A percentile compares a stretch with the other conserved stretches of the same genome.
Evolutionary conservation across 37 sponge, comb jelly and placozoan genomes (phyloP).

Genomic region (Ianthella basta): DNA sequence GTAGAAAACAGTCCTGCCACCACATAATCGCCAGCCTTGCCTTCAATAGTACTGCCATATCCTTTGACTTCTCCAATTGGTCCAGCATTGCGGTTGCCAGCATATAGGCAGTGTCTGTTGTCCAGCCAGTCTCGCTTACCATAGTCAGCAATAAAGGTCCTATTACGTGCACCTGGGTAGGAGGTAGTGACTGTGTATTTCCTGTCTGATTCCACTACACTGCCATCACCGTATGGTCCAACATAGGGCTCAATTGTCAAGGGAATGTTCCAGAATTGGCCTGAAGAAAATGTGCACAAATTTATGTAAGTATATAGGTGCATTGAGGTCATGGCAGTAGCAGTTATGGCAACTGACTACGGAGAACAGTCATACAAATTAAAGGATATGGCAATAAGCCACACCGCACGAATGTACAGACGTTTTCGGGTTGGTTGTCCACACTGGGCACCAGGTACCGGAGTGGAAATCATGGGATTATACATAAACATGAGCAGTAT

Average conservation of each 20-base stretch:
- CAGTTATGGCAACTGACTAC: too few relatives aligned
- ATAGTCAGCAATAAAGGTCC: constrained; percentile 59
- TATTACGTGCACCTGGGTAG: not conserved
- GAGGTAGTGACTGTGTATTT: constrained; percentile 52
- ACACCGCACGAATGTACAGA: too few relatives aligned
- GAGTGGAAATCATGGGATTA: too few relatives aligned
- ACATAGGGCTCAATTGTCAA: constrained; percentile 39
- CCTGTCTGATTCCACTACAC: not conserved
- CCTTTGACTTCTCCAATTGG: not conserved
- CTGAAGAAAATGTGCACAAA: constrained; percentile 32
- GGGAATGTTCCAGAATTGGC: constrained; percentile 84
- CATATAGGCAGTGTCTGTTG: constrained; percentile 58
- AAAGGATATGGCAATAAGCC: too few relatives aligned
- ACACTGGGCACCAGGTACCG: too few relatives aligned
- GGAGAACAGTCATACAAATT: too few relatives aligned
- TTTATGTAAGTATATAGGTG: not conserved
- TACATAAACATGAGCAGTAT: too few relatives aligned
- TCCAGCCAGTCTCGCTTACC: constrained; percentile 50
- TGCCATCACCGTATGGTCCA: not conserved
- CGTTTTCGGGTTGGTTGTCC: too few relatives aligned
- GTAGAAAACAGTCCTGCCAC: constrained; percentile 28
- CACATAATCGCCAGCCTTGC: constrained; percentile 43
- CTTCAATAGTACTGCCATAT: constrained; percentile 57
- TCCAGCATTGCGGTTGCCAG: constrained; percentile 65
- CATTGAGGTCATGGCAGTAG: not conserved